Evolutionary conservation across 1,140 invertebrate genomes (phyloP).

Genomic region (Heterodera schachtii): DNA sequence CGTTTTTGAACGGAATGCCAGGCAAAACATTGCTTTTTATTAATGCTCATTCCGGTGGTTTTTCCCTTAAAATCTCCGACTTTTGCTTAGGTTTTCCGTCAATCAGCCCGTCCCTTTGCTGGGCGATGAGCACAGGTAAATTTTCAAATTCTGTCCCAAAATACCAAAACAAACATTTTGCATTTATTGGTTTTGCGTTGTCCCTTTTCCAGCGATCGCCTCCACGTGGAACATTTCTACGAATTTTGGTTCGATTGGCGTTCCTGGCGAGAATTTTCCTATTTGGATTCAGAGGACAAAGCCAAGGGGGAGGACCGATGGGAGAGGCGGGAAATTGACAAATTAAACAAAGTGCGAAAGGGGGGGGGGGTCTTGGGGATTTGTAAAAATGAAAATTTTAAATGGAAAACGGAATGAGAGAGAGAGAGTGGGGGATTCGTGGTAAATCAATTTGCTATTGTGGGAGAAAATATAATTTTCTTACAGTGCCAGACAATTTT

Average conservation of each 20-base stretch:
- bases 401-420: no score
- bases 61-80: no score
- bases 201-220: slow-evolving; percentile 59
- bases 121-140: slow-evolving; percentile 74
- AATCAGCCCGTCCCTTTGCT: slow-evolving; percentile 82
- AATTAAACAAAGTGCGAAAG: slow-evolving; percentile 85
- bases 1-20: slow-evolving; percentile 80
- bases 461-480: no score
- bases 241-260: slow-evolving; percentile 85
- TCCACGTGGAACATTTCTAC: slow-evolving; percentile 71
- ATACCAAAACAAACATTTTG: neutral
- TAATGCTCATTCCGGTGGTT: neutral
- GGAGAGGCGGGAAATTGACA: slow-evolving; percentile 93
- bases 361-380: no score
- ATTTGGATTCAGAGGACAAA: slow-evolving; percentile 96
- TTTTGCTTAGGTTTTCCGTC: slow-evolving; percentile 79
- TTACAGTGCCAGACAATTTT: no score
- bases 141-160: neutral
- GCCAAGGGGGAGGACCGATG: slow-evolving; percentile 92
- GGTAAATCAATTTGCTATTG: no score
- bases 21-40: slow-evolving; percentile 56
- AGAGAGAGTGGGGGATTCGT: no score
- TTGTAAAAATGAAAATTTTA: no score
- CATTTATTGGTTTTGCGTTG: neutral
- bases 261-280: slow-evolving; percentile 98